These are phyloP conservation scores for Gracilinanus agilis DNA, from an alignment of 2,113 vertebrate species.

Conservation along the genomic window DNA sequence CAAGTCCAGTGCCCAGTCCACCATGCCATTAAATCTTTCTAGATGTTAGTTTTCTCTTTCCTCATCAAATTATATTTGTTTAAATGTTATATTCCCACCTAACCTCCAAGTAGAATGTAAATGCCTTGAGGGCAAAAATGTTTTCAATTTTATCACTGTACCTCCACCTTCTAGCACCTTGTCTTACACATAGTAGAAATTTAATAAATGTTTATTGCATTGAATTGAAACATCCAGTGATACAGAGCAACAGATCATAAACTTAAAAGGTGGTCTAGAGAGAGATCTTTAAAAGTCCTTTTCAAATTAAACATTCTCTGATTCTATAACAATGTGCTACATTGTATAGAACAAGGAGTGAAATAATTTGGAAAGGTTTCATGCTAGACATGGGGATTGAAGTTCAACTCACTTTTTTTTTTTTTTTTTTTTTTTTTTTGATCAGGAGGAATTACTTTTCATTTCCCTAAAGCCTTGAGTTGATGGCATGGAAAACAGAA, in stretches of 20 bases:
- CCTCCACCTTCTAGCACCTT: not conserved
- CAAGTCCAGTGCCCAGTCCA: no score
- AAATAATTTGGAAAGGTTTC: not conserved
- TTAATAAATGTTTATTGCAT: not conserved
- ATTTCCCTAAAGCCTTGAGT: conserved; percentile 22
- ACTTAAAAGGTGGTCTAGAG: not conserved
- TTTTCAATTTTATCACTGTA: not conserved
- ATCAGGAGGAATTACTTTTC: conserved; percentile 7
- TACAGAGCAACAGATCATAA: not conserved
- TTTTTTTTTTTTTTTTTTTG: no score
- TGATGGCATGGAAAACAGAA: not conserved
- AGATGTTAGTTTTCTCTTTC: not conserved
- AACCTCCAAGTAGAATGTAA: not conserved
- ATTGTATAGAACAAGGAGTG: not conserved
- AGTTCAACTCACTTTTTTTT: not conserved
- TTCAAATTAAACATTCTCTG: not conserved
- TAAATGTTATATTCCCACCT: not conserved
- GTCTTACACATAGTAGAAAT: not conserved
- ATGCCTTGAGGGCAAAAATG: not conserved
- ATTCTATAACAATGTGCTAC: not conserved
- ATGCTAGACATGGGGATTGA: not conserved
- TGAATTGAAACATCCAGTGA: not conserved
- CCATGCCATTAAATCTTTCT: not conserved
- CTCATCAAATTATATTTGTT: not conserved
- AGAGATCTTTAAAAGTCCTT: not conserved